A percentile compares a stretch with the other conserved stretches of the same genome.
phyloP scores from a whole-genome alignment of 2,888 invertebrate genomes.

The Psylliodes chrysocephalus region DNA sequence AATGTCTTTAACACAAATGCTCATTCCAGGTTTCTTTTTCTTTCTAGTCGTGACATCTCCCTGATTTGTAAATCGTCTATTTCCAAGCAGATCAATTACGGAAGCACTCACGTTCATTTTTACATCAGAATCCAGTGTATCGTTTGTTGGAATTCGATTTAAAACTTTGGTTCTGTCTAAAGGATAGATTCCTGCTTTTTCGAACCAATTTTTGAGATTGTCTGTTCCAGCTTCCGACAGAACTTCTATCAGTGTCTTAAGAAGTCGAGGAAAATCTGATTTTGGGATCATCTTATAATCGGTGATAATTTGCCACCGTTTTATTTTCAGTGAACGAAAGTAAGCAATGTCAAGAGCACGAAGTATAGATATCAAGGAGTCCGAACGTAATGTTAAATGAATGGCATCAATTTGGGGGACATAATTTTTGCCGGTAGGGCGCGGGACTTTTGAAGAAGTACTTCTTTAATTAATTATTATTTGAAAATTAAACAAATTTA shows the following conservation, averaged over 20 bases:
- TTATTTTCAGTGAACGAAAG: constrained; percentile 36
- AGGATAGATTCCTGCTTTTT: too few relatives aligned
- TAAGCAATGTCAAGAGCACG: constrained; percentile 27
- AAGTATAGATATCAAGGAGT: too few relatives aligned
- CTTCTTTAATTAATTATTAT: too few relatives aligned
- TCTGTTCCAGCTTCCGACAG: constrained; percentile 23
- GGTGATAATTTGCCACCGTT: constrained; percentile 28
- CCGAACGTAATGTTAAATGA: too few relatives aligned
- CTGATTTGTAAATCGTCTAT: constrained; percentile 19
- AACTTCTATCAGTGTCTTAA: constrained; percentile 26
- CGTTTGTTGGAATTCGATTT: constrained; percentile 24
- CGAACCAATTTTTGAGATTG: constrained; percentile 33
- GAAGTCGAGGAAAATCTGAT: constrained; percentile 26
- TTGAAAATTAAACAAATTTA: too few relatives aligned
- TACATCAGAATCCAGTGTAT: constrained; percentile 15
- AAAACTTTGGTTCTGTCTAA: too few relatives aligned
- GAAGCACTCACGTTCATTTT: constrained; percentile 26
- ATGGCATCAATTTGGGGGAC: too few relatives aligned
- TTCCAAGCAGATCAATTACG: constrained; percentile 22
- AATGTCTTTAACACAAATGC: constrained; percentile 23
- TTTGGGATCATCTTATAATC: constrained; percentile 14
- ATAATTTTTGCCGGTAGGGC: too few relatives aligned
- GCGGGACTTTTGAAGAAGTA: too few relatives aligned
- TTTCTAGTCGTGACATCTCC: constrained; percentile 21
- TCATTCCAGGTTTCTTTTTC: constrained; percentile 17